Conservation (phyloP, 2,113 vertebrate genomes). For the Merops nubicus region DNA sequence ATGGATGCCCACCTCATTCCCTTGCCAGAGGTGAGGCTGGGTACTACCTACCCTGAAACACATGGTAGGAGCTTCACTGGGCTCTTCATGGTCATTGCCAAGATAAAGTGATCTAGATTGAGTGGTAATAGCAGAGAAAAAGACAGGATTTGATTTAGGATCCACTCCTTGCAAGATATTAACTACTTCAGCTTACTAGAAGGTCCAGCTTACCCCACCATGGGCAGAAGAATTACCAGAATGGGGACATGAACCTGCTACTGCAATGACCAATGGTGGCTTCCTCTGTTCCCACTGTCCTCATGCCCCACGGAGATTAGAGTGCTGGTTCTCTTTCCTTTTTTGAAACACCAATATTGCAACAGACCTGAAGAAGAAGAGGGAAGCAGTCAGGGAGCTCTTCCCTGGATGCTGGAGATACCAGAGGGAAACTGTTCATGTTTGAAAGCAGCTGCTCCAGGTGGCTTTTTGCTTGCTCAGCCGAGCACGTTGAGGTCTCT, state of each 20-base stretch:
- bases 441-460: not conserved
- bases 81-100: not conserved
- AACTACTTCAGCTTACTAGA: not conserved
- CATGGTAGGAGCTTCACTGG: not conserved
- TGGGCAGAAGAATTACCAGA: not conserved
- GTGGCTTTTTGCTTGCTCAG: not conserved
- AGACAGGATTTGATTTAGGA: fast-evolving
- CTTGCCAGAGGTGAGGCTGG: not conserved
- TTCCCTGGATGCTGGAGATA: not conserved
- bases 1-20: not conserved
- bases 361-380: not conserved
- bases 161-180: not conserved
- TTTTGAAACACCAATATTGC: fast-evolving
- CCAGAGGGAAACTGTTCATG: not conserved
- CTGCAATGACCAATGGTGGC: not conserved
- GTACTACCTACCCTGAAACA: not conserved
- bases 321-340: too few species aligned
- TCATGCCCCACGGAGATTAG: not conserved
- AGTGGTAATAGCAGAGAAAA: not conserved
- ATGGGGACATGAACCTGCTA: not conserved
- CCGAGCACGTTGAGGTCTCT: not conserved
- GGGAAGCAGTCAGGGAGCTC: not conserved
- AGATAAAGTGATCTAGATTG: not conserved
- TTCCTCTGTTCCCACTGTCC: not conserved
- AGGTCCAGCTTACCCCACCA: not conserved